Base-by-base conservation (phyloP, 2,113 vertebrate genomes). In the Silurus meridionalis region DNA sequence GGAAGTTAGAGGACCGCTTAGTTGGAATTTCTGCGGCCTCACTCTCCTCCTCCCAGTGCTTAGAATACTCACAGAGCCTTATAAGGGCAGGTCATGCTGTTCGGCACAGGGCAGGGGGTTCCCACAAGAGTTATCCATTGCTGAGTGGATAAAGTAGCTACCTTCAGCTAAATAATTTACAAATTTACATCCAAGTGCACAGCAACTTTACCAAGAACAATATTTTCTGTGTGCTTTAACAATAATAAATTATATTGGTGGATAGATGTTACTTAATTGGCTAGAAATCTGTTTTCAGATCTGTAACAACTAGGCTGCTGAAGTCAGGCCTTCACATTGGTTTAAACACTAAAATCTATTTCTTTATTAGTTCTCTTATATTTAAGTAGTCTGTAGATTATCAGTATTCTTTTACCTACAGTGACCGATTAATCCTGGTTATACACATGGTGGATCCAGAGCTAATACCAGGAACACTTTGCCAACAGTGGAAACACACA, bases 31-130 rank as follows among this genome's bases (percentile, higher is more conserved):
- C 25, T 57, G 25, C 2, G 19, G 71, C 25, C 83, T 83, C 10
- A 14, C 15, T 50, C 85, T 85, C 86, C 88, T 84, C 88, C 90
- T 86, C 63, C 64, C 4, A 17, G 78, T 66, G 69, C 84, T 85
- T 64, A 86, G 88, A 86, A 89, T 86, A 88, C 88, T 87, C 88
- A 84, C 87, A 87, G 75, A 50, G 78, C 90, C 90, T 89, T 90
- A 90, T 90, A 90, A 88, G 90, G 88, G 78, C 90, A 86, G 88
- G 90, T 86, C 87, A 86, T 71, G 84, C 78, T 80, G 77, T 82
- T 84, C 5, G 28, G 63, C 48, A 64, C 53, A 81, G 88, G 88
- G 83, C 82, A 84, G 50, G 84, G 88, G 86, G 86, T 86, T 89
- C 84, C 90, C 90, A 88, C 82, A 79, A 79, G 86, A 80, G 46